Percentiles rank a stretch among this genome's conserved stretches.
Evolutionary conservation across 1,140 invertebrate genomes (phyloP).

Genomic region (Triops longicaudatus): DNA sequence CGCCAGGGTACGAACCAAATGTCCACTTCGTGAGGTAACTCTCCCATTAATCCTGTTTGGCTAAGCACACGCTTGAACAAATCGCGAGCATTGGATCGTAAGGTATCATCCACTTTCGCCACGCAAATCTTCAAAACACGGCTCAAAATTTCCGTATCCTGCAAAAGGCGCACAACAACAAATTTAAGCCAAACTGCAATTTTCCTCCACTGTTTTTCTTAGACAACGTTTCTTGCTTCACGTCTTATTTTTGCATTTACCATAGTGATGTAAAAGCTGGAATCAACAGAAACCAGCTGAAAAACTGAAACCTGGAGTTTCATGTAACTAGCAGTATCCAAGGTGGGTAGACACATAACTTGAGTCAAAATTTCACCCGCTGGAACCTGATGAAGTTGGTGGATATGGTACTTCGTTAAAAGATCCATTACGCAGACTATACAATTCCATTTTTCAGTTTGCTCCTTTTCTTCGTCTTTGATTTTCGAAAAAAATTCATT

Average conservation of each 20-base stretch:
- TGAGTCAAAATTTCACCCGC: not conserved
- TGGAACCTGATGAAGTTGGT: not conserved
- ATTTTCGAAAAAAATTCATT: not conserved
- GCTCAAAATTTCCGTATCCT: not conserved
- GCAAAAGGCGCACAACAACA: not conserved
- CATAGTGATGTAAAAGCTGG: not conserved
- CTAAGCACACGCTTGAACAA: not conserved
- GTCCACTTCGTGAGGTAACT: not conserved
- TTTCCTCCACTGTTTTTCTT: no score
- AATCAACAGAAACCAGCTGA: slow-evolving; percentile 2
- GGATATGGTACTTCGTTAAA: not conserved
- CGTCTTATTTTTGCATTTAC: not conserved
- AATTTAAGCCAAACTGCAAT: not conserved
- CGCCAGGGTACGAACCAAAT: not conserved
- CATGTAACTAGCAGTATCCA: not conserved
- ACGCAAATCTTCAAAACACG: not conserved
- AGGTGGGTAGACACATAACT: not conserved
- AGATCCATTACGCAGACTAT: not conserved
- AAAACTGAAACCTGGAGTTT: not conserved
- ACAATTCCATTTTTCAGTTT: not conserved
- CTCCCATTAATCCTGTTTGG: not conserved
- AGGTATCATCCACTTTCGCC: not conserved
- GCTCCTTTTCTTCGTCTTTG: not conserved
- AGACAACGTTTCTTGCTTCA: no score
- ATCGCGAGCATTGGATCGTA: not conserved